Evolutionary conservation across 2,888 invertebrate genomes (phyloP).

Genomic region (Crocallis elinguaria): DNA sequence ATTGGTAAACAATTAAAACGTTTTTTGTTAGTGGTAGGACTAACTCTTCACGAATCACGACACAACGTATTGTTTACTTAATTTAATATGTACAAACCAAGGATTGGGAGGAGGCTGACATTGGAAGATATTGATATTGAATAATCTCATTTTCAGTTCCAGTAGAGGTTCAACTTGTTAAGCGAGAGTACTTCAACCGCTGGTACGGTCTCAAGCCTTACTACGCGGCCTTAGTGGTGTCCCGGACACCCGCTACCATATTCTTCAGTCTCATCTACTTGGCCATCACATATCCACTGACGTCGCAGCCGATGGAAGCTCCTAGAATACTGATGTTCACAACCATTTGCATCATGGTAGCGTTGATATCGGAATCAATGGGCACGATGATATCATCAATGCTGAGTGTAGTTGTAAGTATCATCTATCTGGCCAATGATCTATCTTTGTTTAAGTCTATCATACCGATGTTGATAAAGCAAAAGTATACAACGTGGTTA

Average conservation of each 20-base stretch:
- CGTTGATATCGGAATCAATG: slow-evolving; percentile 91
- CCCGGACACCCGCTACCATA: slow-evolving; percentile 89
- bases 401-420: slow-evolving; percentile 90
- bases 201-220: slow-evolving; percentile 94
- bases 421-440: neutral
- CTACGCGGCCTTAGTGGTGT: slow-evolving; percentile 89
- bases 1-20: too few relatives aligned
- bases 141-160: slow-evolving; percentile 86
- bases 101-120: too few relatives aligned
- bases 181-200: slow-evolving; percentile 93
- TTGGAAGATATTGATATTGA: too few relatives aligned
- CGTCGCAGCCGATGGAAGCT: slow-evolving; percentile 90
- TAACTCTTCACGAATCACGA: too few relatives aligned
- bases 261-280: slow-evolving; percentile 88
- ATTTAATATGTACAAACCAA: too few relatives aligned
- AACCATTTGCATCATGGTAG: slow-evolving; percentile 88
- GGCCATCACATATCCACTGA: slow-evolving; percentile 88
- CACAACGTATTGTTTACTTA: too few relatives aligned
- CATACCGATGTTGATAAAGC: neutral
- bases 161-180: slow-evolving; percentile 89
- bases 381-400: slow-evolving; percentile 90
- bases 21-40: too few relatives aligned
- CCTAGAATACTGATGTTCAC: slow-evolving; percentile 88
- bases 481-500: too few relatives aligned
- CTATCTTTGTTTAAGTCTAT: neutral